These are phyloP conservation scores for Lamprotornis superbus DNA, from an alignment of 2,113 vertebrate species.

Conservation along the genomic window DNA sequence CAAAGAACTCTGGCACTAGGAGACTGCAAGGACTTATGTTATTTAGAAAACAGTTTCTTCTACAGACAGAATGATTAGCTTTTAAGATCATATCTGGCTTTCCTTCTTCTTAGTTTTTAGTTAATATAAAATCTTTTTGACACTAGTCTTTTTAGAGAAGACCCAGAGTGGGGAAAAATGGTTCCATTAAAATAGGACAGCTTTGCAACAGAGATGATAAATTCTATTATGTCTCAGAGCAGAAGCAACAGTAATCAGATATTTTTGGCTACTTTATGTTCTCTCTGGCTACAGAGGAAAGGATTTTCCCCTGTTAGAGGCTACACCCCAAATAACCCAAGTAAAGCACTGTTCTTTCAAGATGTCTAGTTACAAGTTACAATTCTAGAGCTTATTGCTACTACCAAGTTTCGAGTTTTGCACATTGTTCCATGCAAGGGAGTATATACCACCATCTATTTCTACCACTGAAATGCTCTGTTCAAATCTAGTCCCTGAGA, in stretches of 20 bases:
- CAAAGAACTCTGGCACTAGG: neutral
- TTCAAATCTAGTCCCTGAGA: neutral
- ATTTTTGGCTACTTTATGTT: neutral
- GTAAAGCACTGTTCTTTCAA: neutral
- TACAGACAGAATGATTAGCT: neutral
- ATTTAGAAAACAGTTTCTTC: slow-evolving; percentile 42
- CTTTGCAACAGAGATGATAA: neutral
- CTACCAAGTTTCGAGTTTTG: neutral
- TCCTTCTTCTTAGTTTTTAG: neutral
- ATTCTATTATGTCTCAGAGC: neutral
- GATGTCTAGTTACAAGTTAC: neutral
- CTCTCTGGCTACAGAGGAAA: neutral
- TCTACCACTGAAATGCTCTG: neutral
- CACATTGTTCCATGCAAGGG: neutral
- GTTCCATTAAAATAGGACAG: neutral
- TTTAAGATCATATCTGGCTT: neutral
- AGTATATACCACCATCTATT: neutral
- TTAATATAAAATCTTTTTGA: neutral
- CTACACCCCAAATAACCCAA: neutral
- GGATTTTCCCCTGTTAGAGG: neutral
- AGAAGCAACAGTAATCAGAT: neutral
- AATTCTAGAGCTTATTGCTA: neutral
- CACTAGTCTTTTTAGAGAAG: neutral
- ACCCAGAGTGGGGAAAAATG: neutral
- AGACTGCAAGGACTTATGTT: neutral